Conservation (phyloP, 2,888 invertebrate species). For the Sphaerophoria rueppellii region DNA sequence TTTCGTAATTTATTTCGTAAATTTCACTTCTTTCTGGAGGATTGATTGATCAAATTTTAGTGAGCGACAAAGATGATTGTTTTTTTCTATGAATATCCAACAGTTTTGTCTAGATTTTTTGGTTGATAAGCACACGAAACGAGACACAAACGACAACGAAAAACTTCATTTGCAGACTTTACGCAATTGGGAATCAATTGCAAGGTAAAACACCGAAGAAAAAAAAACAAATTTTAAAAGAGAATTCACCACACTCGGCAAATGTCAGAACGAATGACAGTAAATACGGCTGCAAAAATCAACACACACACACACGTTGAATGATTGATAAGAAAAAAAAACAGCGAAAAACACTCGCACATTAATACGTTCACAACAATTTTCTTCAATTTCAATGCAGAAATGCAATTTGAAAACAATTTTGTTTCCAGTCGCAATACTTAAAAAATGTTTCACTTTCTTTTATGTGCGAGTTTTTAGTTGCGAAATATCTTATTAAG, state of each 20-base stretch:
- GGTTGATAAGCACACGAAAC: conserved; percentile 12
- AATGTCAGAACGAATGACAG: conserved; percentile 63
- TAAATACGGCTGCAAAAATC: conserved; percentile 41
- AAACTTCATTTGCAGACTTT: conserved; percentile 62
- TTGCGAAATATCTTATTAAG: not conserved
- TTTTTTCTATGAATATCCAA: conserved; percentile 20
- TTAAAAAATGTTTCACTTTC: not conserved
- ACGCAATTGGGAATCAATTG: conserved; percentile 63
- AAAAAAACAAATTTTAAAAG: conserved; percentile 39
- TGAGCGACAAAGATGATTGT: conserved; percentile 16
- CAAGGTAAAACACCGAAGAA: conserved; percentile 33
- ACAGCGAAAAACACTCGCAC: conserved; percentile 15
- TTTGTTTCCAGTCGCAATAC: not conserved
- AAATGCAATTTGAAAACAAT: conserved; percentile 6
- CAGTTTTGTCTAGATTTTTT: not conserved
- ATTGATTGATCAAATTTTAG: conserved; percentile 1
- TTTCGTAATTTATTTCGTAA: conserved; percentile 19
- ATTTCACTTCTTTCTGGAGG: conserved; percentile 20
- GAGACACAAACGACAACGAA: conserved; percentile 37
- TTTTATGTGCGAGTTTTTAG: not conserved
- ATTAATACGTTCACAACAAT: not conserved
- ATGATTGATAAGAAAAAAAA: not conserved
- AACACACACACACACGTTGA: conserved; percentile 2
- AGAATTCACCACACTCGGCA: conserved; percentile 55
- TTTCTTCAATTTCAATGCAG: not conserved